phyloP scores from a whole-genome alignment of 2,113 vertebrate genomes.

The Bostrychus sinensis region DNA sequence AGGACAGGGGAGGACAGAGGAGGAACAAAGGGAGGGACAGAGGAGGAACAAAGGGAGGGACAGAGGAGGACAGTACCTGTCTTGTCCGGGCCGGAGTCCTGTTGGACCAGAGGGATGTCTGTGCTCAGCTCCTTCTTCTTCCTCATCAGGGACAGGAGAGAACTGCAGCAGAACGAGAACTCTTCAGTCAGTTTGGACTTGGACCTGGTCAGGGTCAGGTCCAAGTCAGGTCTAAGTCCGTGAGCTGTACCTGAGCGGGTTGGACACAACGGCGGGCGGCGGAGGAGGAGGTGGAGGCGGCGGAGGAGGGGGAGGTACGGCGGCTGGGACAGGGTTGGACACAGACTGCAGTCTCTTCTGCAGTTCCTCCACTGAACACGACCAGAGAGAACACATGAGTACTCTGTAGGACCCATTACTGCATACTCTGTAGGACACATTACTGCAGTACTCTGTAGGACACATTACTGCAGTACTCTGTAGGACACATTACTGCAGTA shows the following conservation, averaged over 20 bases:
- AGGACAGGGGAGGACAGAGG: not conserved
- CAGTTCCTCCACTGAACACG: constrained; percentile 1
- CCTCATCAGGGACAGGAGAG: not conserved
- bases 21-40: not conserved
- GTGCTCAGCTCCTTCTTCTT: not conserved
- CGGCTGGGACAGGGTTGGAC: not conserved
- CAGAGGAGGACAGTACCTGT: not conserved
- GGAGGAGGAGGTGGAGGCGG: not conserved
- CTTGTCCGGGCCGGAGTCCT: not conserved
- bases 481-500: too few relatives aligned
- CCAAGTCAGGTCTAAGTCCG: too few relatives aligned
- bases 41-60: not conserved
- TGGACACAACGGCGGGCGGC: not conserved
- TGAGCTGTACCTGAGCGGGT: constrained; percentile 3
- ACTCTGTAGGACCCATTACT: too few relatives aligned
- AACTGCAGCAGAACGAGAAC: not conserved
- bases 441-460: too few relatives aligned
- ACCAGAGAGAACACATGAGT: not conserved
- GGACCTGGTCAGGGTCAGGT: not conserved
- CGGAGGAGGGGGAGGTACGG: not conserved
- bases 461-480: too few relatives aligned
- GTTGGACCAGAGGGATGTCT: not conserved
- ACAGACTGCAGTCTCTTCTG: not conserved
- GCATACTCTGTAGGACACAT: too few relatives aligned
- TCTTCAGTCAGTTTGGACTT: not conserved